Evolutionary conservation across 2,888 invertebrate species (phyloP), one percentile per base, ranked within the genome.

Genomic region (Tenthredo notha): DNA sequence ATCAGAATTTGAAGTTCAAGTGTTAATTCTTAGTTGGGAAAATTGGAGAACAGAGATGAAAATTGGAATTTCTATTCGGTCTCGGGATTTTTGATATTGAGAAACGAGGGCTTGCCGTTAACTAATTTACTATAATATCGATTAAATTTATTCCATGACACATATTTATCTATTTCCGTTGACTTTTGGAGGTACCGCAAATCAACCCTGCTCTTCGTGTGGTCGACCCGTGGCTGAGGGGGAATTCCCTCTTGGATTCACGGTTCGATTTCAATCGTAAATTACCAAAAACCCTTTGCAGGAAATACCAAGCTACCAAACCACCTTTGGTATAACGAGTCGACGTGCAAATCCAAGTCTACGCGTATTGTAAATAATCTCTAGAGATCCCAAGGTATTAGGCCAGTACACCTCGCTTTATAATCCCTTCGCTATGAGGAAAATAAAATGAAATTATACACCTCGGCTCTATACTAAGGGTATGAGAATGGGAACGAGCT

Each of bases 221-320:
- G 80, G 80, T 80, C 80, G 80, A 80, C 58, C 80, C 80, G 47
- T 77, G 80, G 80, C 80, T 40, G 12, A 50, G 61, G 21, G 61
- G 58, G 58, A 80, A 80, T 80, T 80, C 80, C 80, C 80, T 61
- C 21, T 61, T 61, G 80, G 61, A 18, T 70, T 37, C 29, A 80
- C 37, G 80, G 80, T 80, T 80, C 61, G 80, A 80, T 80, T 80
- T 80, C 80, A 80, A 80, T 80, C 80, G 80, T 80, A 80, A 80
- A 80, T 80, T 80, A 80, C 80, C 37, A 21, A 80, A 80, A 80
- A 61, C 40, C 78, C 61, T 61, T 40, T 54, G 29, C 37, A 29
- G 33, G 47, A 54, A 21, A 54, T 50, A 54, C 33, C 25, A 15
- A 18, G 29, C 21, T 25, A 10, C 33, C 15, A 43, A 74, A 18